Percentiles rank a stretch among this genome's conserved stretches.
Evolutionary conservation across 2,113 vertebrate species (phyloP).

Genomic region (Scatophagus argus): DNA sequence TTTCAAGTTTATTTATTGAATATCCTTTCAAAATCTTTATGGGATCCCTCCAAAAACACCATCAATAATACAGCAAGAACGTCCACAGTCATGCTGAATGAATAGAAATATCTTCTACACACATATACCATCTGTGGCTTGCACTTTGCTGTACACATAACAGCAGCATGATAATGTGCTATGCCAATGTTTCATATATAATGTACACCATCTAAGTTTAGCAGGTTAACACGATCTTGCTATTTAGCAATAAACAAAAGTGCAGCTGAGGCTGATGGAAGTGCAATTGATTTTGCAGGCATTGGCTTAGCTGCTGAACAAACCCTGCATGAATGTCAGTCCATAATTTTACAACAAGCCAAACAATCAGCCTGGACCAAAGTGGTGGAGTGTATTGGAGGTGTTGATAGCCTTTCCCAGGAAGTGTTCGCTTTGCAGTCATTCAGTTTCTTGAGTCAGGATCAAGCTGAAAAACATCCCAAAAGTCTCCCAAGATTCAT

Average conservation of each 20-base stretch:
- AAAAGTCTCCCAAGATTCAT: constrained; percentile 32
- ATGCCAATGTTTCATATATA: too few species aligned
- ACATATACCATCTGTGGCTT: neutral
- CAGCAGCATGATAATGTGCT: too few species aligned
- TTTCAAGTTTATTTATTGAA: neutral
- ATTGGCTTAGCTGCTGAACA: too few species aligned
- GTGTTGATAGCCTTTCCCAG: neutral
- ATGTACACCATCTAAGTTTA: neutral
- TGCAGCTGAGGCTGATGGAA: neutral
- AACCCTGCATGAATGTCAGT: neutral
- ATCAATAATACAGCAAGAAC: neutral
- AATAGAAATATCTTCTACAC: too few species aligned
- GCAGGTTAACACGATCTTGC: neutral
- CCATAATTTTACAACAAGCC: neutral
- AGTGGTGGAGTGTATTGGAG: neutral
- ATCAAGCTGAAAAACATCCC: constrained; percentile 10
- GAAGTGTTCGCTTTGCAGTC: neutral
- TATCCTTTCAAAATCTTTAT: neutral
- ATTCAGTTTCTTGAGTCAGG: constrained; percentile 1
- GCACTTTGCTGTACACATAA: neutral
- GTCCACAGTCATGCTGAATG: neutral
- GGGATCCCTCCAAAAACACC: neutral
- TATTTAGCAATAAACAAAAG: too few species aligned
- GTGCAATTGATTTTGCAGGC: too few species aligned
- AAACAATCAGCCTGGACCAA: neutral